These are phyloP conservation scores for Salarias fasciatus DNA, from an alignment of 2,797 vertebrate species.

Conservation along the genomic window DNA sequence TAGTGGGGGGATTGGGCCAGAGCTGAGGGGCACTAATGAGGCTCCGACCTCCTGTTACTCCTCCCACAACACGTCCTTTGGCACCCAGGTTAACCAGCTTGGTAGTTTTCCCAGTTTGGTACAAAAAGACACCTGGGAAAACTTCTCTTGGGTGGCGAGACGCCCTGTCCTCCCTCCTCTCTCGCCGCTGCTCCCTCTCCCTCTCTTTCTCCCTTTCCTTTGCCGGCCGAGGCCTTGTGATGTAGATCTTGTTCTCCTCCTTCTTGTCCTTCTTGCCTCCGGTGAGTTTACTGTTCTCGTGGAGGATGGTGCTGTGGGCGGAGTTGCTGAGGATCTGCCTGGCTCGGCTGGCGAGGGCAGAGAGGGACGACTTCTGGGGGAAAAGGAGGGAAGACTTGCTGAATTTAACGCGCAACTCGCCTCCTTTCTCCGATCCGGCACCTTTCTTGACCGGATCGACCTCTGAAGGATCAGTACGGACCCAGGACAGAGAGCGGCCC, in stretches of 20 bases:
- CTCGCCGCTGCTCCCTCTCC: constrained; percentile 70
- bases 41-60: constrained; percentile 56
- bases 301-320: constrained; percentile 60
- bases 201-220: constrained; percentile 73
- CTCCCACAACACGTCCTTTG: constrained; percentile 63
- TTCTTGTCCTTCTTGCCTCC: constrained; percentile 78
- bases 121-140: constrained; percentile 90
- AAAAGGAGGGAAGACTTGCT: constrained; percentile 76
- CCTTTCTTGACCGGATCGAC: constrained; percentile 40
- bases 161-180: constrained; percentile 71
- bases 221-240: constrained; percentile 86
- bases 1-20: constrained; percentile 73
- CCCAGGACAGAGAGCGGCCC: constrained; percentile 84
- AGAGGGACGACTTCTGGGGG: constrained; percentile 80
- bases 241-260: constrained; percentile 89
- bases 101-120: constrained; percentile 84
- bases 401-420: constrained; percentile 63
- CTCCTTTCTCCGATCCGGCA: constrained; percentile 50
- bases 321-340: constrained; percentile 82
- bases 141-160: constrained; percentile 81
- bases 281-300: constrained; percentile 31
- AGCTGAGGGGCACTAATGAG: constrained; percentile 71
- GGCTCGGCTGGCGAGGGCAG: constrained; percentile 82
- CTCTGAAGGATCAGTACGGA: constrained; percentile 69
- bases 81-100: constrained; percentile 79